A percentile compares a stretch with the other conserved stretches of the same genome.
Conservation (phyloP, 1,140 invertebrate genomes). For the Ostrea edulis region DNA sequence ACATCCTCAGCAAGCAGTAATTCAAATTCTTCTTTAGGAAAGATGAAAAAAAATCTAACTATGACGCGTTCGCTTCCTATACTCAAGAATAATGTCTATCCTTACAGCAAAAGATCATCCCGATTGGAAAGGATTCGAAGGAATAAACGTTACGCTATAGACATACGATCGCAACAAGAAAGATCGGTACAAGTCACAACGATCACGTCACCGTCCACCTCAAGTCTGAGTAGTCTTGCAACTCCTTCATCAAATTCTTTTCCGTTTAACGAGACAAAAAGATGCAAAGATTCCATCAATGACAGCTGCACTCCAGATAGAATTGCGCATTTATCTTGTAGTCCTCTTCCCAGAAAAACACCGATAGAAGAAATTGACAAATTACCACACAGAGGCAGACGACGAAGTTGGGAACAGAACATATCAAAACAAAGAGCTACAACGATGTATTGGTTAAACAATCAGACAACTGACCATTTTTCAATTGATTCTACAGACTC, state of each 20-base stretch:
- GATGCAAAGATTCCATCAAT: background rate
- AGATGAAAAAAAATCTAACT: background rate
- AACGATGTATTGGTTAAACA: slow-evolving; percentile 33
- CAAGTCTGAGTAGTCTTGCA: background rate
- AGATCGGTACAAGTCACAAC: background rate
- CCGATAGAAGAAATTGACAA: background rate
- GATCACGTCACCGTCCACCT: background rate
- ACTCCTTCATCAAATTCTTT: background rate
- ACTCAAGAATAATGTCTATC: background rate
- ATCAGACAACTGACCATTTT: slow-evolving; percentile 30
- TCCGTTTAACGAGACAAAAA: background rate
- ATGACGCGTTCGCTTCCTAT: background rate
- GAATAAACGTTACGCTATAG: background rate
- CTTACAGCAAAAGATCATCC: background rate
- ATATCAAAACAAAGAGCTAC: slow-evolving; percentile 26
- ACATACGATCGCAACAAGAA: background rate
- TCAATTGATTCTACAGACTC: slow-evolving; percentile 22
- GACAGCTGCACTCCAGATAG: background rate
- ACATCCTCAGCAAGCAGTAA: slow-evolving; percentile 14
- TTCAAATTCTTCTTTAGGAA: background rate
- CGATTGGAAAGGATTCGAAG: background rate
- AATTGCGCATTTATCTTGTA: background rate
- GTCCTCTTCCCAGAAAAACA: background rate
- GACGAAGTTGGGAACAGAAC: background rate
- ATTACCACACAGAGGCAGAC: background rate